Conservation (phyloP, 2,797 vertebrate genomes). For the Etheostoma nigrum region DNA sequence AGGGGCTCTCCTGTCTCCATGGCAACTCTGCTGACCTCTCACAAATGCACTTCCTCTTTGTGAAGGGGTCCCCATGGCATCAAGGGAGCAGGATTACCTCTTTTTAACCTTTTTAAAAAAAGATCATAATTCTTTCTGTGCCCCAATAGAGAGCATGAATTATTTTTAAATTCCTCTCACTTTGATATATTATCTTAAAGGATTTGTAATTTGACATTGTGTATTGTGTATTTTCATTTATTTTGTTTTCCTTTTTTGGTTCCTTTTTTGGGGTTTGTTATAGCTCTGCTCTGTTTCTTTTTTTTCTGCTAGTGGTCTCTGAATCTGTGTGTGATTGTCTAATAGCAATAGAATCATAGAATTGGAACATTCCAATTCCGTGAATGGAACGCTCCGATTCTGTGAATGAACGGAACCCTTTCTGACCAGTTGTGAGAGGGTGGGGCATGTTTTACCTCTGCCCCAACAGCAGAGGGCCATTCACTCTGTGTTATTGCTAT, state of each 20-base stretch:
- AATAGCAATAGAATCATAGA: conserved; percentile 89
- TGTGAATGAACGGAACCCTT: conserved; percentile 89
- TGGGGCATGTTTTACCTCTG: conserved; percentile 72
- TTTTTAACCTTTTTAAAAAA: conserved; percentile 82
- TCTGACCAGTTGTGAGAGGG: conserved; percentile 82
- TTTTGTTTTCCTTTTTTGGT: conserved; percentile 56
- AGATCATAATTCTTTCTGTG: conserved; percentile 77
- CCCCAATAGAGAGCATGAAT: conserved; percentile 84
- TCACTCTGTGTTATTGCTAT: conserved; percentile 87
- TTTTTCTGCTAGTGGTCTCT: conserved; percentile 80
- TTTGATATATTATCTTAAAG: conserved; percentile 86
- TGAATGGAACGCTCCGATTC: conserved; percentile 83
- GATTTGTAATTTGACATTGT: conserved; percentile 88
- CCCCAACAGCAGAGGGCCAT: conserved; percentile 79
- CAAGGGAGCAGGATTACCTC: conserved; percentile 80
- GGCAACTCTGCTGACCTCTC: conserved; percentile 69
- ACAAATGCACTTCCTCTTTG: conserved; percentile 78
- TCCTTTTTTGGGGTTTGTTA: conserved; percentile 86
- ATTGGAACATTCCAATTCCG: conserved; percentile 42
- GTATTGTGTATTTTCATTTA: conserved; percentile 88
- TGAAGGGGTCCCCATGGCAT: conserved; percentile 65
- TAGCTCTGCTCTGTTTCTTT: conserved; percentile 83
- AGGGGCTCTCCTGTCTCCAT: conserved; percentile 65
- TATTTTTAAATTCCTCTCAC: conserved; percentile 83
- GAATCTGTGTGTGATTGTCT: conserved; percentile 89